These are phyloP conservation scores for Rhinogobius similis DNA, from an alignment of 2,113 vertebrate genomes.

Conservation along the genomic window DNA sequence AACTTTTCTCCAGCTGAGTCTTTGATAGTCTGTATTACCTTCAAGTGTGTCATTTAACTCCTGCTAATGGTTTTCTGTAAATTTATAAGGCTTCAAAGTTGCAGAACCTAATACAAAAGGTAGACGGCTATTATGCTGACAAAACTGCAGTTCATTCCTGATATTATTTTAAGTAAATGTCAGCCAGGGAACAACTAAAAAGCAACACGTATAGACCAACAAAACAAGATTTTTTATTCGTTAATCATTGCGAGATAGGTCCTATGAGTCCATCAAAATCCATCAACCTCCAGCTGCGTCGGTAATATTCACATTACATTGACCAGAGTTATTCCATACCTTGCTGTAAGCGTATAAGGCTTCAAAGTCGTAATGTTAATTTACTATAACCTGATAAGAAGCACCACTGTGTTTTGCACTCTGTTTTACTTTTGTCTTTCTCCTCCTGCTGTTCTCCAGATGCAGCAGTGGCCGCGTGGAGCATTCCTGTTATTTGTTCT, in stretches of 20 bases:
- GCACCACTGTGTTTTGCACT: background rate
- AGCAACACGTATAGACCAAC: no score
- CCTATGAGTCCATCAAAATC: background rate
- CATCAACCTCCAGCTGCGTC: background rate
- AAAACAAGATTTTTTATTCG: no score
- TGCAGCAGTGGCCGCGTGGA: slow-evolving; percentile 15
- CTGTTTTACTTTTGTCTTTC: background rate
- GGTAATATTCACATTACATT: background rate
- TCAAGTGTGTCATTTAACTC: background rate
- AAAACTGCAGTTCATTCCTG: background rate
- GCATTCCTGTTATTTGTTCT: slow-evolving; percentile 28
- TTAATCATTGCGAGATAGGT: background rate
- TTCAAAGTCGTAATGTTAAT: background rate
- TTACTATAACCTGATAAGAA: background rate
- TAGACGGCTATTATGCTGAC: background rate
- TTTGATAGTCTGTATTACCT: slow-evolving; percentile 1
- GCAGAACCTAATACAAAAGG: background rate
- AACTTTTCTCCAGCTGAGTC: background rate
- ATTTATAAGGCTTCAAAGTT: background rate
- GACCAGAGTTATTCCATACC: background rate
- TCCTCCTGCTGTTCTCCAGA: slow-evolving; percentile 20
- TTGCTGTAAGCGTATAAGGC: background rate
- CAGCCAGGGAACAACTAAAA: background rate
- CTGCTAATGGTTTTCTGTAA: background rate
- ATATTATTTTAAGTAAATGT: background rate